Conservation (phyloP, 1,140 invertebrate genomes). For the Gryllus bimaculatus region DNA sequence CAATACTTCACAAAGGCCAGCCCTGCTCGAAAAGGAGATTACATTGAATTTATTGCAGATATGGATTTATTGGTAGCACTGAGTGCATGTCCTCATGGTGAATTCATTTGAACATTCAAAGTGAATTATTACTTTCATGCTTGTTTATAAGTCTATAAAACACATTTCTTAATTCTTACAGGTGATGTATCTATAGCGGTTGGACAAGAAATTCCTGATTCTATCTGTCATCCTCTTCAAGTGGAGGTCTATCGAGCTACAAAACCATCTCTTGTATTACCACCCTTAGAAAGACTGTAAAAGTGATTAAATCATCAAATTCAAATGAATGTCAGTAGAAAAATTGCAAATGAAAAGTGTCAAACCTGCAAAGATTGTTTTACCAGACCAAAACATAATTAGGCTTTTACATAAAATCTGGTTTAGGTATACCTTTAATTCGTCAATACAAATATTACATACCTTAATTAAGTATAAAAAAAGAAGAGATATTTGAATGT, state of each 20-base stretch:
- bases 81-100: slow-evolving; percentile 37
- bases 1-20: slow-evolving; percentile 41
- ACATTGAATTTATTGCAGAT: slow-evolving; percentile 42
- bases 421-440: too few species aligned
- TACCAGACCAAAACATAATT: too few species aligned
- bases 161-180: slow-evolving; percentile 13
- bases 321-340: too few species aligned
- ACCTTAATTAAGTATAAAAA: too few species aligned
- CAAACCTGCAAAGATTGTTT: too few species aligned
- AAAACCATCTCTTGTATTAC: neutral
- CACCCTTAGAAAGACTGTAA: neutral
- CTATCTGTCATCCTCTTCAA: slow-evolving; percentile 36
- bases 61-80: slow-evolving; percentile 40
- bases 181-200: slow-evolving; percentile 38
- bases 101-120: neutral
- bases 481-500: too few species aligned
- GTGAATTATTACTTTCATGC: neutral
- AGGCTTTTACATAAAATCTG: too few species aligned
- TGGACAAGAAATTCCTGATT: slow-evolving; percentile 34
- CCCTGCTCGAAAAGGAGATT: slow-evolving; percentile 39
- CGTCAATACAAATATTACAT: too few species aligned
- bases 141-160: neutral
- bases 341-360: too few species aligned
- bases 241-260: slow-evolving; percentile 34
- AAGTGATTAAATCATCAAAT: too few species aligned